Evolutionary conservation across 1,140 invertebrate genomes (phyloP).

Genomic region (Temnothorax curvispinosus): DNA sequence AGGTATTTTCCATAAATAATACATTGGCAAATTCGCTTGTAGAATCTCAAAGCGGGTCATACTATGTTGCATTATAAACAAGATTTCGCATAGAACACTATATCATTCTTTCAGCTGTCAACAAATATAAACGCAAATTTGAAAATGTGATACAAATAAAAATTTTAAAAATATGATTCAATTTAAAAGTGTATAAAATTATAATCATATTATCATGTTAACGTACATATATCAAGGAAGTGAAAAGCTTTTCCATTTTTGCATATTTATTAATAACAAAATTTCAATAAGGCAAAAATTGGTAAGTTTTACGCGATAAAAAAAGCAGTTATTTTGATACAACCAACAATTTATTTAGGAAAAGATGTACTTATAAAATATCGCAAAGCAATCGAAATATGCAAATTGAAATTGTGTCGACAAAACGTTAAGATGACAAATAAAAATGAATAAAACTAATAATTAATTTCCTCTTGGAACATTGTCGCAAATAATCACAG

Average conservation of each 20-base stretch:
- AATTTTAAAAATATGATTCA: background rate
- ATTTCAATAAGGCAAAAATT: background rate
- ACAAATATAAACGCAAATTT: background rate
- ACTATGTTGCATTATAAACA: background rate
- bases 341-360: background rate
- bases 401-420: background rate
- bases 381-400: background rate
- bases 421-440: background rate
- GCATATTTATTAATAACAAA: background rate
- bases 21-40: conserved; percentile 9
- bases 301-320: background rate
- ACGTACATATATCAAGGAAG: background rate
- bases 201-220: background rate
- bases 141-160: background rate
- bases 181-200: background rate
- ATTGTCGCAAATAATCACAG: background rate
- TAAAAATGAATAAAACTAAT: background rate
- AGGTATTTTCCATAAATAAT: conserved; percentile 11
- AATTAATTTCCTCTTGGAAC: background rate
- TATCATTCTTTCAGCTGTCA: background rate
- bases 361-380: conserved; percentile 1
- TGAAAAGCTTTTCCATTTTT: background rate
- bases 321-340: background rate
- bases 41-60: background rate
- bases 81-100: background rate